Evolutionary conservation across 2,113 vertebrate genomes (phyloP), one percentile per base, ranked within the genome.

Genomic region (Paradisaea rubra): DNA sequence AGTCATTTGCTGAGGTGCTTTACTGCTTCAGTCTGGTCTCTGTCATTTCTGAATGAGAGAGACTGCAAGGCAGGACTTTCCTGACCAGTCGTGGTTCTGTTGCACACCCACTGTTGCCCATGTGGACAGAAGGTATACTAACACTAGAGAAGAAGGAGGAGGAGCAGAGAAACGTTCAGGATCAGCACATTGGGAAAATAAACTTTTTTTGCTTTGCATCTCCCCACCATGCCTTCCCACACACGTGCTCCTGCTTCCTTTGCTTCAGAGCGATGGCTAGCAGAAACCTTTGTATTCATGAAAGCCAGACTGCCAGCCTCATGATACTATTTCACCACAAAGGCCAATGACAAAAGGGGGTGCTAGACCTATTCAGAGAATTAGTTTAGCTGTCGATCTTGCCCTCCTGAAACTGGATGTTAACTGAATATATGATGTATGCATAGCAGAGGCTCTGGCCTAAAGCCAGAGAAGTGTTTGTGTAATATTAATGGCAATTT

Each of bases 181-280:
- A 66, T 69, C 37, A 56, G 6, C 8, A 14, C 10, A 11, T 1
- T 1, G 2, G 25, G 12, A 54, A 71, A 61, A 16, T 19, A 50
- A 37, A 9, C 4, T 42, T 33, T 2, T 59, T 56, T 42, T 47
- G 8, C 57, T 77, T 86, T 53, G 12, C 6, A 6, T 86, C 39
- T 82, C 17, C 28, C 6, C 9, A 21, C 27, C 2, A 1, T 60
- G 22, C 27, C 9, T 92, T 80, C 39, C 18, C 24, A 42, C 0
- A 5, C 10, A 11, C 0, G 0, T 25, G 13, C 10, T 14, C 1
- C 0, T 42, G 16, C 17, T 92, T 79, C 15, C 39, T 79, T 92
- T 54, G 15, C 49, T 74, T 89, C 25, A 19, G 42, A 72, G 53
- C 13, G 37, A 8, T 65, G 12, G 25, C n/a, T 45, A 50, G 39